Conservation (phyloP, 2,113 vertebrate species). For the Guaruba guarouba region DNA sequence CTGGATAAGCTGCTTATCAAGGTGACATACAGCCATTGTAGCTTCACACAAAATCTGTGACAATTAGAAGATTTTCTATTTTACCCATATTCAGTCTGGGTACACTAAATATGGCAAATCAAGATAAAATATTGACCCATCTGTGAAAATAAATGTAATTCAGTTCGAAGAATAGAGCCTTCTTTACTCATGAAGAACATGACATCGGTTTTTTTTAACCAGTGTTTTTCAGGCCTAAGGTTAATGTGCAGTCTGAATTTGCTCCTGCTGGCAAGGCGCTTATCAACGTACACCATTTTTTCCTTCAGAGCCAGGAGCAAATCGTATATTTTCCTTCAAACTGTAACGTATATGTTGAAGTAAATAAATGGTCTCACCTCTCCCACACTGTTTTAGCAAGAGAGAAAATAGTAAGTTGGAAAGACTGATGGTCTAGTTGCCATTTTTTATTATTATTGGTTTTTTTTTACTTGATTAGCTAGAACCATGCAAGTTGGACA, state of each 20-base stretch:
- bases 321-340: background rate
- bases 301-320: background rate
- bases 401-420: background rate
- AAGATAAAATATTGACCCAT: conserved; percentile 45
- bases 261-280: background rate
- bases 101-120: conserved; percentile 37
- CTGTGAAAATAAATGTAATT: conserved; percentile 31
- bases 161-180: conserved; percentile 8
- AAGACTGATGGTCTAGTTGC: background rate
- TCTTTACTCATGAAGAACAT: background rate
- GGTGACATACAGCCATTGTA: conserved; percentile 44
- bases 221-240: background rate
- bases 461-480: background rate
- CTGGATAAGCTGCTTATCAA: conserved; percentile 53
- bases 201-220: background rate
- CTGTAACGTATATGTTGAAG: background rate
- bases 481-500: background rate
- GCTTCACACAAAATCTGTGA: background rate
- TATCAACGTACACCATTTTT: background rate
- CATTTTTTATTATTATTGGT: background rate
- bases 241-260: background rate
- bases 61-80: conserved; percentile 48
- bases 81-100: background rate
- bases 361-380: background rate
- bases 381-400: background rate